A percentile compares a stretch with the other conserved stretches of the same genome.
These are phyloP conservation scores for Ariopsis seemanni DNA, from an alignment of 2,113 vertebrate genomes.

Conservation along the genomic window DNA sequence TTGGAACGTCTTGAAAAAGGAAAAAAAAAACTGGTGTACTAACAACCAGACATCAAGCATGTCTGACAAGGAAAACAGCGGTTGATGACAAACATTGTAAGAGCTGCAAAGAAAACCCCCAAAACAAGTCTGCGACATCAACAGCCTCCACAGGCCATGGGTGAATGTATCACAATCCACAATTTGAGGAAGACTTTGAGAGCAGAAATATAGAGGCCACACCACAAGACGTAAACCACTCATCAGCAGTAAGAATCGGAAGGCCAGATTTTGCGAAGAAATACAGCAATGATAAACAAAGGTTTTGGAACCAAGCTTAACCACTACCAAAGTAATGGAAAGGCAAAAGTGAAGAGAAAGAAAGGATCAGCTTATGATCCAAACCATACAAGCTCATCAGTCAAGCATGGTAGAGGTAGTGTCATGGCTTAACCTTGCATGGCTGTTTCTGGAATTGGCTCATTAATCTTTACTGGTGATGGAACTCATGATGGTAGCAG, in stretches of 20 bases:
- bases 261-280: too few relatives aligned
- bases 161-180: too few relatives aligned
- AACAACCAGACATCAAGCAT: neutral
- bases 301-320: too few relatives aligned
- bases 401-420: too few relatives aligned
- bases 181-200: too few relatives aligned
- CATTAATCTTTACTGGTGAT: neutral
- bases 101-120: neutral
- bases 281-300: too few relatives aligned
- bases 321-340: too few relatives aligned
- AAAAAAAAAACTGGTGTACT: neutral
- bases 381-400: too few relatives aligned
- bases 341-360: too few relatives aligned
- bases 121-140: neutral
- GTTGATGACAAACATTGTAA: neutral
- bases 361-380: too few relatives aligned
- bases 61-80: neutral
- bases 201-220: neutral
- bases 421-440: too few relatives aligned
- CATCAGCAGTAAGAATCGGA: neutral
- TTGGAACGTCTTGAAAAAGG: neutral
- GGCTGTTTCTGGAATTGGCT: neutral
- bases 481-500: neutral
- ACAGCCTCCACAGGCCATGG: neutral
- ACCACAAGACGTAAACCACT: neutral